A percentile compares a stretch with the other conserved stretches of the same genome.
phyloP scores from a whole-genome alignment of 2,797 vertebrate species.

The Myotis findleyi region DNA sequence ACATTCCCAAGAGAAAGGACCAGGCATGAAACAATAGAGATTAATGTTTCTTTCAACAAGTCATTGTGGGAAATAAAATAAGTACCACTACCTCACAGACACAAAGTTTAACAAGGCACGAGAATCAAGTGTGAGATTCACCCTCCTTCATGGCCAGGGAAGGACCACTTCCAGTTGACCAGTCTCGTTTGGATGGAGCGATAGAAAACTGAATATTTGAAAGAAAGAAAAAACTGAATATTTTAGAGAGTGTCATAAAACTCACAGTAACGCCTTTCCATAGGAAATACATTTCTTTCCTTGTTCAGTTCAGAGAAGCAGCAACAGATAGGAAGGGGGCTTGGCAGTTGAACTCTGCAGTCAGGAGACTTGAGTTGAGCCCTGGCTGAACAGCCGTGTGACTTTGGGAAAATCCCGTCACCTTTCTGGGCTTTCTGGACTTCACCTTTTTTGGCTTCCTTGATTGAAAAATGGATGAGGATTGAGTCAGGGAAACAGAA shows the following conservation, averaged over 20 bases:
- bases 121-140: neutral
- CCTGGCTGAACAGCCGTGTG: neutral
- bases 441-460: constrained; percentile 48
- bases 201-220: constrained; percentile 15
- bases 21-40: constrained; percentile 8
- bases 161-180: neutral
- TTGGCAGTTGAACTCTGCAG: neutral
- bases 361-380: neutral
- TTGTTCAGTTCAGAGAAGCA: constrained; percentile 22
- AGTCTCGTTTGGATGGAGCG: constrained; percentile 10
- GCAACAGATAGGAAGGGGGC: neutral
- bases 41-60: constrained; percentile 57
- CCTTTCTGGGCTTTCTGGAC: constrained; percentile 37
- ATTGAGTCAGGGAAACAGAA: constrained; percentile 61
- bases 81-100: neutral
- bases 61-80: constrained; percentile 42
- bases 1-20: neutral
- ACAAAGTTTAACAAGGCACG: constrained; percentile 41
- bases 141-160: neutral
- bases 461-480: constrained; percentile 33
- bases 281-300: constrained; percentile 38
- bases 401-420: constrained; percentile 23
- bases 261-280: neutral
- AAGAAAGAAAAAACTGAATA: neutral
- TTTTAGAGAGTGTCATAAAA: constrained; percentile 28